A percentile compares a stretch with the other conserved stretches of the same genome.
Conservation (phyloP, 1,140 invertebrate genomes). For the Heterodera carotae region DNA sequence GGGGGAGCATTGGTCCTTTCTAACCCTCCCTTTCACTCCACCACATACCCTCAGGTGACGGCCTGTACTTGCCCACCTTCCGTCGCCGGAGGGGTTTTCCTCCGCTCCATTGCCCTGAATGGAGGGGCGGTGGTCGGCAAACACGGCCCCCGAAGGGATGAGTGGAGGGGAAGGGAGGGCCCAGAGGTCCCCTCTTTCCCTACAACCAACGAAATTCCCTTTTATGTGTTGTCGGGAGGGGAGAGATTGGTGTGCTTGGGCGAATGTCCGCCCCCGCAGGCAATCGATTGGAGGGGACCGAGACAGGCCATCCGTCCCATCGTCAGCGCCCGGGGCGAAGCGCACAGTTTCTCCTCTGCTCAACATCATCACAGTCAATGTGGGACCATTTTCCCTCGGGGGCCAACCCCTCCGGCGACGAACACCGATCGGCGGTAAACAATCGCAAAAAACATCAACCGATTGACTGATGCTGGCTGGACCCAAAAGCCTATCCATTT, state of each 20-base stretch:
- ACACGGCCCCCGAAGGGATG: background rate
- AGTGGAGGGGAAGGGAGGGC: background rate
- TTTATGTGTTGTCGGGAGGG: background rate
- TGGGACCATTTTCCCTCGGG: background rate
- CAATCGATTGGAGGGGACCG: background rate
- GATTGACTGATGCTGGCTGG: background rate
- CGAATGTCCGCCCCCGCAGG: background rate
- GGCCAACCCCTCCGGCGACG: background rate
- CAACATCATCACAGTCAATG: background rate
- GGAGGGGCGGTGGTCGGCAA: background rate
- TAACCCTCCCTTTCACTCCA: background rate
- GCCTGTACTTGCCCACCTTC: background rate
- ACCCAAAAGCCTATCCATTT: background rate
- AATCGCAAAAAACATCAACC: background rate
- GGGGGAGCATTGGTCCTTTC: background rate
- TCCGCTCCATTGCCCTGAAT: background rate
- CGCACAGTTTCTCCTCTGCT: background rate
- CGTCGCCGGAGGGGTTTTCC: background rate
- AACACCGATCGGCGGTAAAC: background rate
- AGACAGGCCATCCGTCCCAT: background rate
- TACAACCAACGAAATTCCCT: background rate
- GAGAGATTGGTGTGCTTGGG: background rate
- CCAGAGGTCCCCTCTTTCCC: background rate
- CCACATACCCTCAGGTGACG: background rate
- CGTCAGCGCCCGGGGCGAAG: slow-evolving; percentile 1